These are phyloP conservation scores for Erebia aethiops DNA, from an alignment of 2,888 invertebrate genomes.

Conservation along the genomic window DNA sequence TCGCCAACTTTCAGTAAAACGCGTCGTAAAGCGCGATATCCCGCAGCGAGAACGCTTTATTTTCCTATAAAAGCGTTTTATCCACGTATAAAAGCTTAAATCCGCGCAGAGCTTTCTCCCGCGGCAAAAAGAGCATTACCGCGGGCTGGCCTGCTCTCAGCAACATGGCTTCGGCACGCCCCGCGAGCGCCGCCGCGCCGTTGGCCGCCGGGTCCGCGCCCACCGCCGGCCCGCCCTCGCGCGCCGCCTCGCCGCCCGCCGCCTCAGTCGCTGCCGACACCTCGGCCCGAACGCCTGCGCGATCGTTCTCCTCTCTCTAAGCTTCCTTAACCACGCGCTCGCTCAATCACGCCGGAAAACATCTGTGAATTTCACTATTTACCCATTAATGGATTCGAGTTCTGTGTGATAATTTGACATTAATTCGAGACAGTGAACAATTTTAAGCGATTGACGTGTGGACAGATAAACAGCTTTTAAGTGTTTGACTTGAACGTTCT, in stretches of 20 bases:
- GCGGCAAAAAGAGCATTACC: slow-evolving; percentile 80
- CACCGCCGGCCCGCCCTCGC: slow-evolving; percentile 55
- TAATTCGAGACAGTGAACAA: slow-evolving; percentile 20
- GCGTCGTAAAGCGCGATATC: slow-evolving; percentile 79
- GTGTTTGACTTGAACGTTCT: neutral
- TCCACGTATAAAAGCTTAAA: slow-evolving; percentile 83
- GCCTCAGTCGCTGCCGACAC: slow-evolving; percentile 34
- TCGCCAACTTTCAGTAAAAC: slow-evolving; percentile 80
- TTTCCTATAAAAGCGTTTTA: slow-evolving; percentile 82
- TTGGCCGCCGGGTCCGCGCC: slow-evolving; percentile 48
- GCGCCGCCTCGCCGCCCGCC: slow-evolving; percentile 47
- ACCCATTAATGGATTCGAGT: slow-evolving; percentile 17
- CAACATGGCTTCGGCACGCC: slow-evolving; percentile 78
- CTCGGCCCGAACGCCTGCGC: slow-evolving; percentile 30
- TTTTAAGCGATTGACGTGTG: slow-evolving; percentile 10
- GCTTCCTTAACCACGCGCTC: slow-evolving; percentile 15
- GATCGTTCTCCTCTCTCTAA: neutral
- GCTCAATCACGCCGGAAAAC: slow-evolving; percentile 14
- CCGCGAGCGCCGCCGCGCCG: slow-evolving; percentile 49
- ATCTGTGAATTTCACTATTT: slow-evolving; percentile 7
- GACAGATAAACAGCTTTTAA: neutral
- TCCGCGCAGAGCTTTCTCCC: slow-evolving; percentile 81
- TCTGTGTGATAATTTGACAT: slow-evolving; percentile 18
- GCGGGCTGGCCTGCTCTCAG: slow-evolving; percentile 54
- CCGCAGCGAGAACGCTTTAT: slow-evolving; percentile 81